phyloP scores from a whole-genome alignment of 64 coral and sea anemone species.

The Exaiptasia diaphana region DNA sequence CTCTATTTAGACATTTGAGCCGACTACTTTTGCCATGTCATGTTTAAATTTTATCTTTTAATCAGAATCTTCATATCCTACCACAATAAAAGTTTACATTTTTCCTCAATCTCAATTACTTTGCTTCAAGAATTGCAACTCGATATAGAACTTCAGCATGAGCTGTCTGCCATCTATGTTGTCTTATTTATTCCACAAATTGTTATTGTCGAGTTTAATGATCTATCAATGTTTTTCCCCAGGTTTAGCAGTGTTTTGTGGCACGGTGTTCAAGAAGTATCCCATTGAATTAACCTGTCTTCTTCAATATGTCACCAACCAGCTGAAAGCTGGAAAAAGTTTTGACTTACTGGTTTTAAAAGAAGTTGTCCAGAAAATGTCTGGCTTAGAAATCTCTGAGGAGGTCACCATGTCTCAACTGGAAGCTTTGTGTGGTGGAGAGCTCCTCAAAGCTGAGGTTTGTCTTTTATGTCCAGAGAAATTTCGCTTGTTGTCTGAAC shows the following conservation, averaged over 20 bases:
- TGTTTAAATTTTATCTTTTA: too few species aligned
- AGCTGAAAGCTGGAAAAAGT: conserved; percentile 93
- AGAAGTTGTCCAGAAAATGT: conserved; percentile 99
- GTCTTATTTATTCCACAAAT: too few species aligned
- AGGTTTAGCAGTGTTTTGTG: conserved; percentile 94
- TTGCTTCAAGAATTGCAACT: too few species aligned
- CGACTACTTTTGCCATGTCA: too few species aligned
- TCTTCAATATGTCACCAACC: conserved; percentile 92
- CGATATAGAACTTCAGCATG: too few species aligned
- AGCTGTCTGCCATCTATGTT: too few species aligned
- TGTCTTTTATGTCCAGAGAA: not conserved
- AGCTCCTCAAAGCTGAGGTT: conserved; percentile 88
- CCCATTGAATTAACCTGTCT: conserved; percentile 91
- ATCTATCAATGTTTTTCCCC: too few species aligned
- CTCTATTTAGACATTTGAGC: too few species aligned
- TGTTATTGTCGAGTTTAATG: too few species aligned
- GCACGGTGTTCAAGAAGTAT: conserved; percentile 93
- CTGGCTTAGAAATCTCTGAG: conserved; percentile 95
- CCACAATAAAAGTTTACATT: too few species aligned
- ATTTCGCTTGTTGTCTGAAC: not conserved
- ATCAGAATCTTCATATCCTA: too few species aligned
- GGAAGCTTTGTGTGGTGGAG: conserved; percentile 92
- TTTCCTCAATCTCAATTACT: too few species aligned
- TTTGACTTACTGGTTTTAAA: conserved; percentile 92
- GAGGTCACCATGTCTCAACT: conserved; percentile 89